Conservation (phyloP, 1,140 invertebrate genomes). For the Lucilia cuprina region DNA sequence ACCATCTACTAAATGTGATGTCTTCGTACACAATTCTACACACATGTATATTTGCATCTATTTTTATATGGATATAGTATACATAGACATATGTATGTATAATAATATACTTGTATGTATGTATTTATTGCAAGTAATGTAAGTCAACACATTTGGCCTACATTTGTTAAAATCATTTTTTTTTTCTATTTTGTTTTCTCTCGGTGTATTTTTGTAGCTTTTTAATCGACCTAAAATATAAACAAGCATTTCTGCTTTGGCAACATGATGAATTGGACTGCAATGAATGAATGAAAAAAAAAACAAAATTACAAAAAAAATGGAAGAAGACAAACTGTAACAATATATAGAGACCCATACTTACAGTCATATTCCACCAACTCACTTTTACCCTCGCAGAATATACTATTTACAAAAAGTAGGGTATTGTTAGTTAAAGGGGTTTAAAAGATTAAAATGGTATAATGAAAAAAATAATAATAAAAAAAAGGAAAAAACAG, state of each 20-base stretch:
- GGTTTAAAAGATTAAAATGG: conserved; percentile 32
- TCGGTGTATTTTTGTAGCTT: not conserved
- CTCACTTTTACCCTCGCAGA: not conserved
- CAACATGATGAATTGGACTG: conserved; percentile 30
- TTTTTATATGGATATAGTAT: no score
- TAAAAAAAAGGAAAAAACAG: not conserved
- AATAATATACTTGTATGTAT: not conserved
- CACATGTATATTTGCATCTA: not conserved
- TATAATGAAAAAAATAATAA: conserved; percentile 26
- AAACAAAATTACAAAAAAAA: not conserved
- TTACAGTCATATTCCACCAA: not conserved
- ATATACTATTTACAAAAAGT: not conserved
- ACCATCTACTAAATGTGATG: conserved; percentile 14
- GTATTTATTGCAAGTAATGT: conserved; percentile 20
- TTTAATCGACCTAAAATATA: conserved; percentile 34
- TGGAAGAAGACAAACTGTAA: not conserved
- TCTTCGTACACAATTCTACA: not conserved
- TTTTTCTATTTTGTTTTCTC: not conserved
- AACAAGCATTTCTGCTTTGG: conserved; percentile 29
- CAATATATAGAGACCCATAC: not conserved
- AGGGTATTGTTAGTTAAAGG: conserved; percentile 32
- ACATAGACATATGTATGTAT: not conserved
- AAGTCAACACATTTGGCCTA: conserved; percentile 31
- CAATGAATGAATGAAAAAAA: conserved; percentile 6
- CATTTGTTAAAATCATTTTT: conserved; percentile 4